These are phyloP conservation scores for Aphelenchoides avenae DNA, from an alignment of 1,140 invertebrate species.

Conservation along the genomic window DNA sequence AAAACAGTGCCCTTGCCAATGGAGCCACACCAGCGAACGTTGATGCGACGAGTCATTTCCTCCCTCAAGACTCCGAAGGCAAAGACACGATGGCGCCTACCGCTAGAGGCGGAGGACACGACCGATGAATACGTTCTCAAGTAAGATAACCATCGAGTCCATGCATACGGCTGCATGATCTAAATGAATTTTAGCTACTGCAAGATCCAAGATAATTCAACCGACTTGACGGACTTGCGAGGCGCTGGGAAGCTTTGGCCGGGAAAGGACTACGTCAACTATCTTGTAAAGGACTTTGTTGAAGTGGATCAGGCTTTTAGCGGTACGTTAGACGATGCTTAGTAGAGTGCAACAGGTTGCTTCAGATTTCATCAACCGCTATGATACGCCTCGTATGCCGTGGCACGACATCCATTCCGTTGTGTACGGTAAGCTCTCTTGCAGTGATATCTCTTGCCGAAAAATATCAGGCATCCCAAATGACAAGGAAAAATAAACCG, in stretches of 20 bases:
- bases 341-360: constrained; percentile 1
- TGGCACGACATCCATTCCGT: constrained; percentile 89
- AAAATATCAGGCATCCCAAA: no score
- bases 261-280: constrained; percentile 92
- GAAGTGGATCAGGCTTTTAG: constrained; percentile 82
- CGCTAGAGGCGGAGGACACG: constrained; percentile 51
- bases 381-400: constrained; percentile 85
- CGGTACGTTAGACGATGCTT: constrained; percentile 66
- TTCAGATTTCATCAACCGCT: constrained; percentile 78
- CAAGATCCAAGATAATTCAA: constrained; percentile 41
- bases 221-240: constrained; percentile 50
- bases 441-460: no score
- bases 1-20: constrained; percentile 18
- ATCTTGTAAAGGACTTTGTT: constrained; percentile 93
- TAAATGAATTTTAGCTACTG: constrained; percentile 33
- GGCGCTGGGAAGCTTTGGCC: constrained; percentile 79
- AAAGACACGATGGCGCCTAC: constrained; percentile 51
- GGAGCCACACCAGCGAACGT: constrained; percentile 37
- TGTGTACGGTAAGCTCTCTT: no score
- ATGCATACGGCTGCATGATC: no score
- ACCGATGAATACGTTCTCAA: constrained; percentile 54
- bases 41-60: constrained; percentile 45
- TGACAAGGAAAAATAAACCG: no score
- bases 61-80: constrained; percentile 47
- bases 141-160: neutral